These are phyloP conservation scores for Buphagus erythrorhynchus DNA, from an alignment of 2,797 vertebrate species.

Conservation along the genomic window DNA sequence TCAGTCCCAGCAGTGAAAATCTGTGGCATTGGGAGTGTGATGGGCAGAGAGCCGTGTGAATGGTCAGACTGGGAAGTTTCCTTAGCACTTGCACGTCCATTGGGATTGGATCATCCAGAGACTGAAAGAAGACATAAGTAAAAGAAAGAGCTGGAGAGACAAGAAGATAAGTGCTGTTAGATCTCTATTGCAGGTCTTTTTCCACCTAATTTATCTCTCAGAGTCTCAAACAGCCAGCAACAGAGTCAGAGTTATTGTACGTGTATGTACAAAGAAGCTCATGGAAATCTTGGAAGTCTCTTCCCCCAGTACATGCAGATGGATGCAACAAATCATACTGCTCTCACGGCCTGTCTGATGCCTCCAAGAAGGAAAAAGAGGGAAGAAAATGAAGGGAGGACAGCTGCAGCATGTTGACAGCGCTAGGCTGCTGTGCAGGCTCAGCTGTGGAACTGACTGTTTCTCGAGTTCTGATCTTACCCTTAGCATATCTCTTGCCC, in stretches of 20 bases:
- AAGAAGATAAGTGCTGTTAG: background rate
- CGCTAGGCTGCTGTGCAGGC: background rate
- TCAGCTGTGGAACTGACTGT: background rate
- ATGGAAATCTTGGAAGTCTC: background rate
- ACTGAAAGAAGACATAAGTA: background rate
- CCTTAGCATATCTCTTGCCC: background rate
- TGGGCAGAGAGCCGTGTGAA: background rate
- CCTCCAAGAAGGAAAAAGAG: background rate
- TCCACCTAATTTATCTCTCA: background rate
- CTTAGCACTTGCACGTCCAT: background rate
- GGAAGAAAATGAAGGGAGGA: background rate
- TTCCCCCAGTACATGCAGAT: background rate
- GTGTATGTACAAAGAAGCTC: background rate
- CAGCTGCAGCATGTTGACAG: background rate
- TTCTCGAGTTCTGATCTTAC: background rate
- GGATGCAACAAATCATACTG: background rate
- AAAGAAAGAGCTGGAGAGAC: background rate
- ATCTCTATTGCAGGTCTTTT: background rate
- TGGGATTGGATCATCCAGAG: background rate
- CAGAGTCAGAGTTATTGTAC: accelerated
- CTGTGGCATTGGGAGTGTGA: background rate
- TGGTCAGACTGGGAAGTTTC: background rate
- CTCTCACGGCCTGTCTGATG: background rate
- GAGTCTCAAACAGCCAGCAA: background rate
- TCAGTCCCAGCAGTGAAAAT: background rate